Conservation (phyloP, 1,140 invertebrate genomes). For the Popillia japonica region DNA sequence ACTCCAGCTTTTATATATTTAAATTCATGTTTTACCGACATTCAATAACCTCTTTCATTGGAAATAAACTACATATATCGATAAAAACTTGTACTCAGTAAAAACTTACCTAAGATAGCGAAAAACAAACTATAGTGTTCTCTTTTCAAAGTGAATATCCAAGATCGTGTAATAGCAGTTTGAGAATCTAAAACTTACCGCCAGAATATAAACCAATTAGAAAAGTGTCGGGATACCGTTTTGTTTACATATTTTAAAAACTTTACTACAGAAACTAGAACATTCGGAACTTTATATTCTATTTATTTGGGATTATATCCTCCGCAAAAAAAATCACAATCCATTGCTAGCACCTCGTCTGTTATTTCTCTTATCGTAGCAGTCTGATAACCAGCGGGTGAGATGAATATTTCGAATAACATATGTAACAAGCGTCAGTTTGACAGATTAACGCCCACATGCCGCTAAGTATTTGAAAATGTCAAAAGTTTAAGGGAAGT, state of each 20-base stretch:
- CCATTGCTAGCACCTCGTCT: neutral
- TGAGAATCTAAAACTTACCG: constrained; percentile 13
- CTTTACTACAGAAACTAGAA: neutral
- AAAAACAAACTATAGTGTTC: too few species aligned
- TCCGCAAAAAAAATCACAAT: neutral
- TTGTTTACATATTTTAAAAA: constrained; percentile 36
- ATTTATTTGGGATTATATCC: neutral
- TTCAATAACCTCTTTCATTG: too few species aligned
- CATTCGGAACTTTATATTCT: constrained; percentile 8
- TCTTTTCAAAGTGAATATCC: neutral
- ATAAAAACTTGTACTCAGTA: too few species aligned
- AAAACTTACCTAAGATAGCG: too few species aligned
- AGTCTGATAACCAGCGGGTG: constrained; percentile 19
- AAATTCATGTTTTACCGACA: too few species aligned
- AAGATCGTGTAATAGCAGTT: neutral
- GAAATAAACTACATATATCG: too few species aligned
- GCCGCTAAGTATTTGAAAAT: constrained; percentile 48
- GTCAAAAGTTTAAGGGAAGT: constrained; percentile 50
- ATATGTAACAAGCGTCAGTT: constrained; percentile 40
- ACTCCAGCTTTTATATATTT: too few species aligned
- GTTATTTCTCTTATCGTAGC: neutral
- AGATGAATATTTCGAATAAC: constrained; percentile 8
- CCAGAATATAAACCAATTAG: constrained; percentile 28
- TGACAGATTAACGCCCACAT: constrained; percentile 53
- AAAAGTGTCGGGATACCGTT: constrained; percentile 11